phyloP scores from a whole-genome alignment of 2,113 vertebrate species.

The Stegastes partitus region DNA sequence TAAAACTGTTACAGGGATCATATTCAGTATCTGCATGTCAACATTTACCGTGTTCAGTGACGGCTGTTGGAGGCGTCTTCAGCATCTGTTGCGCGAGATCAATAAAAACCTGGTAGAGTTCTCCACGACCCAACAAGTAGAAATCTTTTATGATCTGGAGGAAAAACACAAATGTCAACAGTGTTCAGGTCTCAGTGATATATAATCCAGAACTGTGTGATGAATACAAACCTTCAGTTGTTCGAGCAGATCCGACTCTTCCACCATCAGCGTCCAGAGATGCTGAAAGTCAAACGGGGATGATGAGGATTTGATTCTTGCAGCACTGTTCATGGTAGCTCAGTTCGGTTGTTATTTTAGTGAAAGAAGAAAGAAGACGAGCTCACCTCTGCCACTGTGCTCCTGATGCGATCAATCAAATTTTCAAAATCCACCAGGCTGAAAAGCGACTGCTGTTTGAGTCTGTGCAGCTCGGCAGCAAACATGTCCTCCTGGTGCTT shows the following conservation, averaged over 20 bases:
- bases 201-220: background rate
- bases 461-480: constrained; percentile 93
- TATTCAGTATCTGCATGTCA: background rate
- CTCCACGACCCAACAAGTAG: constrained; percentile 95
- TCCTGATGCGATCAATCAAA: constrained; percentile 93
- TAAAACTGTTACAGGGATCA: background rate
- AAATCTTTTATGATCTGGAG: constrained; percentile 97
- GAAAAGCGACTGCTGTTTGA: constrained; percentile 95
- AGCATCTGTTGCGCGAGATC: constrained; percentile 97
- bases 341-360: background rate
- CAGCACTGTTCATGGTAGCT: background rate
- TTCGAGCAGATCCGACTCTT: constrained; percentile 94
- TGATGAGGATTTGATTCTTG: background rate
- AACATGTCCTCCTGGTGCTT: constrained; percentile 97
- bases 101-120: constrained; percentile 98
- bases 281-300: constrained; percentile 82
- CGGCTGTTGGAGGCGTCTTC: constrained; percentile 94
- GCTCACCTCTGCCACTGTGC: constrained; percentile 95
- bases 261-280: constrained; percentile 98
- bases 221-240: constrained; percentile 92
- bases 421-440: constrained; percentile 96
- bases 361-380: background rate
- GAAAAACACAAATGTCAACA: constrained; percentile 22
- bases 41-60: constrained; percentile 94
- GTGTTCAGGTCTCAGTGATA: background rate